These are phyloP conservation scores for Drosophila imparisetae DNA, from an alignment of 2,888 invertebrate species.

Conservation along the genomic window DNA sequence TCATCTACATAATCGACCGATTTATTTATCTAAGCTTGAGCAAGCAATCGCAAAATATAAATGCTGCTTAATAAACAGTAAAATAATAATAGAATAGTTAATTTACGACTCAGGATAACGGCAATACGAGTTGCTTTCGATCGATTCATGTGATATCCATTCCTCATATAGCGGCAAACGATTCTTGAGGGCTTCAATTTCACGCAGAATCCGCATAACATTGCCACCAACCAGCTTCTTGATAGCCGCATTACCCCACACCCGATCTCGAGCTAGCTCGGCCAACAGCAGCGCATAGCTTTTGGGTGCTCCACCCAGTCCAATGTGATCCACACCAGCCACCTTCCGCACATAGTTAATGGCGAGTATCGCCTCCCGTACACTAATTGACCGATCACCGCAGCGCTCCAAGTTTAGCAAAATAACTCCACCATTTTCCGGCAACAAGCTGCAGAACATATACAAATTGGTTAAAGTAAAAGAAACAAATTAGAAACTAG, in stretches of 20 bases:
- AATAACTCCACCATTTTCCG: constrained; percentile 87
- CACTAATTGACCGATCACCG: constrained; percentile 83
- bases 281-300: constrained; percentile 87
- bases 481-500: neutral
- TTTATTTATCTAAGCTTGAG: constrained; percentile 40
- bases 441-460: constrained; percentile 71
- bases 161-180: constrained; percentile 86
- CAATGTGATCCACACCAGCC: constrained; percentile 89
- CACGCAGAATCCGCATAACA: constrained; percentile 86
- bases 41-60: constrained; percentile 18
- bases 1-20: constrained; percentile 30
- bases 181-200: constrained; percentile 85
- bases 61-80: neutral
- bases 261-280: constrained; percentile 87
- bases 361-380: constrained; percentile 86
- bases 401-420: constrained; percentile 87
- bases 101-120: constrained; percentile 85
- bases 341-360: constrained; percentile 88
- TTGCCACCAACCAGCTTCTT: constrained; percentile 87
- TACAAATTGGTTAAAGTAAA: neutral
- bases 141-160: constrained; percentile 86
- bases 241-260: constrained; percentile 87
- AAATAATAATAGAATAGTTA: neutral
- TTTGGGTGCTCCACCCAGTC: constrained; percentile 86
- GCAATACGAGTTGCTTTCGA: constrained; percentile 86